Evolutionary conservation across 2,113 vertebrate species (phyloP), one percentile per base, ranked within the genome.

Genomic region (Rhadina sibilatrix): DNA sequence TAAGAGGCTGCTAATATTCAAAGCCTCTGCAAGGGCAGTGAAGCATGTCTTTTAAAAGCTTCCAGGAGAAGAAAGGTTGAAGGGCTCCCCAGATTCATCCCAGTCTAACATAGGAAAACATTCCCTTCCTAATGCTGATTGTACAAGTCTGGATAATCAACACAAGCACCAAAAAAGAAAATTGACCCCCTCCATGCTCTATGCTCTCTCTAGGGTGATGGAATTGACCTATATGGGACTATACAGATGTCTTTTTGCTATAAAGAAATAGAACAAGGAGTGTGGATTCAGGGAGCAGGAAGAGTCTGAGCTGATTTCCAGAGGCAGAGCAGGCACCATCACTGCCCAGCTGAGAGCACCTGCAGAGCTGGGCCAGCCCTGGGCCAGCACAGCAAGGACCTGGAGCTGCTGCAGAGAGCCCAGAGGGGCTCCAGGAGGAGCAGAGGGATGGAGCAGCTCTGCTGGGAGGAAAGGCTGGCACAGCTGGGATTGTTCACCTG

Each of bases 231-330:
- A 46, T 9, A 46, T 9, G 19, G 9, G 44, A 21, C 44, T 10
- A 46, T 20, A 46, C 21, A 46, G 9, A 46, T 46, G 44, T 46
- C 20, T 19, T 46, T 46, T 46, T 22, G 47, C 23, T 30, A n/a
- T 10, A 33, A 59, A 35, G 60, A 13, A 23, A 40, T 1, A 1
- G 24, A 24, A n/a, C 4, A 4, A 30, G 11, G 6, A 2, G 5
- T 22, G 33, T 8, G 56, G 25, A 5, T 54, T 59, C 52, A 9
- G 8, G 21, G 33, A n/a, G 35, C 24, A 61, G 75, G 42, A 21
- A 15, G 56, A 47, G 61, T 13, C 27, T 19, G 76, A 78, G 35
- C 72, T 15, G 37, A 38, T 27, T 8, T 52, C 31, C 53, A 50
- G 71, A 71, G 31, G 40, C 59, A 50, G 5, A 61, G 46, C 28